These are phyloP conservation scores for Cirrhinus mrigala DNA, from an alignment of 2,797 vertebrate genomes.

Conservation along the genomic window DNA sequence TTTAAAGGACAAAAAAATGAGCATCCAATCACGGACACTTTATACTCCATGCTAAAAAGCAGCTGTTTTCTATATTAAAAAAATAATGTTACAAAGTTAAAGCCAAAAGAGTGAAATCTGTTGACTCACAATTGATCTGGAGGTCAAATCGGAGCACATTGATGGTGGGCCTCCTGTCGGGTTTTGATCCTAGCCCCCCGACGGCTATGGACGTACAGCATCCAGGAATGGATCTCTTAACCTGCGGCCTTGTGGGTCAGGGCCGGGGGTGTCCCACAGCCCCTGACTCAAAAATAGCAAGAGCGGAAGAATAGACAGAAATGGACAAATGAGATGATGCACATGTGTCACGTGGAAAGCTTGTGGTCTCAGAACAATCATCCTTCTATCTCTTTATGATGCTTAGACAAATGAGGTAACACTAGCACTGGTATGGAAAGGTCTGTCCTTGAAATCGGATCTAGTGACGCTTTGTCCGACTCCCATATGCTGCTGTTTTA, in stretches of 20 bases:
- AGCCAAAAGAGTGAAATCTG: conserved; percentile 12
- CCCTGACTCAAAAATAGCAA: conserved; percentile 19
- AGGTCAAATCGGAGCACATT: conserved; percentile 27
- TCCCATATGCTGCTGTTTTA: conserved; percentile 34
- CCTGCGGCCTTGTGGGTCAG: conserved; percentile 8
- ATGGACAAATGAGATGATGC: conserved; percentile 26
- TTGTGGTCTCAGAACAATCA: conserved; percentile 48
- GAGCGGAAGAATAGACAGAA: conserved; percentile 26
- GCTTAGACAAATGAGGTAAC: conserved; percentile 51
- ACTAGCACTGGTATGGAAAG: conserved; percentile 47
- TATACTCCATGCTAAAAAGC: neutral
- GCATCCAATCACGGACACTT: neutral
- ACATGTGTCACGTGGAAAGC: conserved; percentile 32
- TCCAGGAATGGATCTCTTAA: conserved; percentile 13
- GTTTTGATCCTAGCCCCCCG: conserved; percentile 7
- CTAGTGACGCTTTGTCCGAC: conserved; percentile 16
- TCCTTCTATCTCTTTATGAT: conserved; percentile 56
- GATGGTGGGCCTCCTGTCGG: conserved; percentile 12
- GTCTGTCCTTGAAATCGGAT: conserved; percentile 40
- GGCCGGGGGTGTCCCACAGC: conserved; percentile 37
- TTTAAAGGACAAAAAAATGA: neutral
- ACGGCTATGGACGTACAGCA: conserved; percentile 17
- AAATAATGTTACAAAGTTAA: conserved; percentile 15
- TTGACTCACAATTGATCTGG: conserved; percentile 45
- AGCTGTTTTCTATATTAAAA: neutral